These are phyloP conservation scores for Drosophila percnosoma DNA, from an alignment of 2,888 invertebrate genomes.

Conservation along the genomic window DNA sequence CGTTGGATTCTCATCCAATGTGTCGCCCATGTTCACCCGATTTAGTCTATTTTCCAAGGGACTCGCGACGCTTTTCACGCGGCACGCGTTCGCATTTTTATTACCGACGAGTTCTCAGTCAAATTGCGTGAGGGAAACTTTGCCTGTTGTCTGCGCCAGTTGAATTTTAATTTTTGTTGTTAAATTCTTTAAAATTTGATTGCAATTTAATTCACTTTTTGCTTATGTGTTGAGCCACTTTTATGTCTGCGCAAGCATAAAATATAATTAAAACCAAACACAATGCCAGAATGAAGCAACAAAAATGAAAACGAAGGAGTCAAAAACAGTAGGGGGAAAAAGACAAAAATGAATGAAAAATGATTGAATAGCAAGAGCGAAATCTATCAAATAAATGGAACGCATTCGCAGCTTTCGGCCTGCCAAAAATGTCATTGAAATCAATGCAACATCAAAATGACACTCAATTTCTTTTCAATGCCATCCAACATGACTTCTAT, in stretches of 20 bases:
- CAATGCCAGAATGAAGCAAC: constrained; percentile 22
- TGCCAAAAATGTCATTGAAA: constrained; percentile 10
- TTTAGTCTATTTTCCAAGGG: constrained; percentile 3
- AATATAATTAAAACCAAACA: constrained; percentile 58
- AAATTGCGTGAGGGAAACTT: constrained; percentile 18
- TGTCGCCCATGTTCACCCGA: constrained; percentile 74
- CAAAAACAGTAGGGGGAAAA: not conserved
- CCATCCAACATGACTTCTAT: constrained; percentile 35
- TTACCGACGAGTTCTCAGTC: constrained; percentile 6
- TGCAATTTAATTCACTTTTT: constrained; percentile 48
- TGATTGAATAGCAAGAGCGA: not conserved
- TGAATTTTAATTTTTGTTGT: constrained; percentile 27
- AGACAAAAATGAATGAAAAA: not conserved
- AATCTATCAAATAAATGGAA: constrained; percentile 25
- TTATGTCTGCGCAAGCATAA: constrained; percentile 39
- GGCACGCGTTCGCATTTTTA: constrained; percentile 33
- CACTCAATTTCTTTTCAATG: constrained; percentile 39
- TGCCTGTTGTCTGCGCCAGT: constrained; percentile 45
- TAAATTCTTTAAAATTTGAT: constrained; percentile 32
- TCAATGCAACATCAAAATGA: constrained; percentile 28
- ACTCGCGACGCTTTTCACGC: constrained; percentile 6
- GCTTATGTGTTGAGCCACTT: constrained; percentile 31
- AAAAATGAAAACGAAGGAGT: constrained; percentile 28
- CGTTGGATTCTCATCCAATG: constrained; percentile 67
- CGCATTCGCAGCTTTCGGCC: constrained; percentile 49